Percentiles rank a stretch among this genome's conserved stretches.
Conservation (phyloP, 2,797 vertebrate genomes). For the Mionectes olivaceus region DNA sequence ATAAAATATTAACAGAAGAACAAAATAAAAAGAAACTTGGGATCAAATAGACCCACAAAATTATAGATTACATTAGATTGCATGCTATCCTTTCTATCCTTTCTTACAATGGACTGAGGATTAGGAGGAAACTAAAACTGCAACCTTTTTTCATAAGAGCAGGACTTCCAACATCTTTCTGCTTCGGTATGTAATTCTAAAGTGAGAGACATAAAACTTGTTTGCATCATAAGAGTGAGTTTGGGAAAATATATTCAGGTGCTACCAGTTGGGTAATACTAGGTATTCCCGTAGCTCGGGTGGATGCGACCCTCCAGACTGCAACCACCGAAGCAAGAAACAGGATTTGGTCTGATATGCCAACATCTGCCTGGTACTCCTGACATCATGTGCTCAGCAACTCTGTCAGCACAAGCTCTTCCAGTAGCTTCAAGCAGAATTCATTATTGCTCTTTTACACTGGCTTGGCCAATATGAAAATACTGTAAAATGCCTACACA, state of each 20-base stretch:
- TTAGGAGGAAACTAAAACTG: neutral
- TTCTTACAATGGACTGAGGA: neutral
- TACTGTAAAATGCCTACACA: neutral
- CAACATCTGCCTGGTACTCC: neutral
- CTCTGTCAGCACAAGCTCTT: neutral
- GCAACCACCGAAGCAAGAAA: neutral
- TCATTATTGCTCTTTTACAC: neutral
- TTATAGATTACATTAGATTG: neutral
- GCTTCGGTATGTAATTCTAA: neutral
- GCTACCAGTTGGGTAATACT: neutral
- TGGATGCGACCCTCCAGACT: neutral
- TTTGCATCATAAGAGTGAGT: neutral
- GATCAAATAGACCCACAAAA: neutral
- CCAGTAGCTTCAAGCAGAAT: neutral
- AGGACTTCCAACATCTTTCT: neutral
- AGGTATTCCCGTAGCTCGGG: neutral
- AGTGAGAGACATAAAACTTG: neutral
- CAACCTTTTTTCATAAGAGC: neutral
- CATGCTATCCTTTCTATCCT: neutral
- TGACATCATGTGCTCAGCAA: neutral
- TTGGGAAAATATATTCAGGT: neutral
- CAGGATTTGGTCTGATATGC: neutral
- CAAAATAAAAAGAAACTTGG: neutral
- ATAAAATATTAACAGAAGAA: neutral
- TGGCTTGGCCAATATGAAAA: neutral